Conservation (phyloP, 2,797 vertebrate species). For the Calcarius lapponicus region DNA sequence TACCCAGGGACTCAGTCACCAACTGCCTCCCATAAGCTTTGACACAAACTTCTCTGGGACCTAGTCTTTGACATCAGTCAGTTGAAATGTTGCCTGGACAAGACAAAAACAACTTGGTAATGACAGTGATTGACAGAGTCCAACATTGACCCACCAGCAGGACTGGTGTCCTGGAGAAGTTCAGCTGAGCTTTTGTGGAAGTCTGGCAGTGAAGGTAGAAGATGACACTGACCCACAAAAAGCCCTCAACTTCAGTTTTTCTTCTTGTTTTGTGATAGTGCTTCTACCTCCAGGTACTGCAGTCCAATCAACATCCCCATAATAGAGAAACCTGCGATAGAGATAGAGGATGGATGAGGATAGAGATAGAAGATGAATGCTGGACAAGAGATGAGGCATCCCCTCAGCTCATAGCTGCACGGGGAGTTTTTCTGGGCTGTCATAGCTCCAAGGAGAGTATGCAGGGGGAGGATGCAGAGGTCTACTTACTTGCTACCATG, state of each 20-base stretch:
- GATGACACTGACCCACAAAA: not conserved
- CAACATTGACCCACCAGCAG: not conserved
- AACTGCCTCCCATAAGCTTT: not conserved
- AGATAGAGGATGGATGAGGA: not conserved
- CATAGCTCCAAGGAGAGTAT: not conserved
- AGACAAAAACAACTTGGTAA: not conserved
- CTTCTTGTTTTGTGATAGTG: conserved; percentile 86
- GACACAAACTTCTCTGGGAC: not conserved
- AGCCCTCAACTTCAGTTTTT: conserved; percentile 80
- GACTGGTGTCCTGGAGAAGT: not conserved
- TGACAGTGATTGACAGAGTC: not conserved
- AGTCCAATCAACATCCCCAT: conserved; percentile 92
- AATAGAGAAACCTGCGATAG: conserved; percentile 86
- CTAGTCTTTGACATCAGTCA: not conserved
- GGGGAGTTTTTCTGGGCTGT: not conserved
- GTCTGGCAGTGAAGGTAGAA: not conserved
- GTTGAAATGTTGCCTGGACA: not conserved
- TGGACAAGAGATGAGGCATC: not conserved
- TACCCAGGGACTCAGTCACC: not conserved
- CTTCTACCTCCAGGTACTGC: conserved; percentile 84
- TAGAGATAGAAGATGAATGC: not conserved
- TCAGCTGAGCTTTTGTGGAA: not conserved
- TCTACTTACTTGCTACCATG: conserved; percentile 92
- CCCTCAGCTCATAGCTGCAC: not conserved
- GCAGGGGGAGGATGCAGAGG: not conserved